These are phyloP conservation scores for Drosophila lowei DNA, from an alignment of 1,140 invertebrate genomes.

Conservation along the genomic window DNA sequence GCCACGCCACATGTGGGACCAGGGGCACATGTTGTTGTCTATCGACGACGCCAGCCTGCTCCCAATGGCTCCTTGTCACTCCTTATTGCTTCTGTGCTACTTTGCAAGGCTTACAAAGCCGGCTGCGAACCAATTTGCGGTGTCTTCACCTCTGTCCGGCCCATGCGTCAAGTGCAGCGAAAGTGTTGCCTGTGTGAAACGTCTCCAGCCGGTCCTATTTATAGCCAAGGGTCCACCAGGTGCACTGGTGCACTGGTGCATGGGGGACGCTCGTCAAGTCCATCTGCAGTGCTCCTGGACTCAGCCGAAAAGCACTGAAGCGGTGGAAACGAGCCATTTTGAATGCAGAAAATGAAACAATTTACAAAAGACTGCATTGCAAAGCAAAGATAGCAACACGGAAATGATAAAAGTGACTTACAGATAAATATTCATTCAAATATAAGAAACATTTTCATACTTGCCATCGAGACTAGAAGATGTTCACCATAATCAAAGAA, in stretches of 20 bases:
- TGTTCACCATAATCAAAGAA: no score
- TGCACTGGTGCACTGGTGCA: not conserved
- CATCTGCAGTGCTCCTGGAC: not conserved
- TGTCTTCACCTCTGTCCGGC: slow-evolving; percentile 1
- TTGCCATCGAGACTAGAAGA: no score
- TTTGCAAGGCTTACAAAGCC: slow-evolving; percentile 16
- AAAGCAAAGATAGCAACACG: no score
- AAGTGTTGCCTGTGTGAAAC: slow-evolving; percentile 42
- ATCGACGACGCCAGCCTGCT: slow-evolving; percentile 15
- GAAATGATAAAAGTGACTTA: no score
- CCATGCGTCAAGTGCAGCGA: slow-evolving; percentile 37
- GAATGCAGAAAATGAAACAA: no score
- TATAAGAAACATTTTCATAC: no score
- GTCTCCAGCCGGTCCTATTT: slow-evolving; percentile 46
- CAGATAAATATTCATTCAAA: no score
- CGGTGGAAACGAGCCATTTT: no score
- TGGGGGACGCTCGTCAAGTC: slow-evolving; percentile 2
- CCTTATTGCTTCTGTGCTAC: not conserved
- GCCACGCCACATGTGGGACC: slow-evolving; percentile 61
- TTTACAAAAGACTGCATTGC: no score
- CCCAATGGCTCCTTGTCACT: not conserved
- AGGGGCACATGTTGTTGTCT: slow-evolving; percentile 34
- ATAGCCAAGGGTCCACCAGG: slow-evolving; percentile 38
- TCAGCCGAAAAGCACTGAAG: no score
- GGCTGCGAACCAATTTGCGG: slow-evolving; percentile 51